Evolutionary conservation across 1,140 invertebrate species (phyloP).

Genomic region (Parasteatoda tepidariorum): DNA sequence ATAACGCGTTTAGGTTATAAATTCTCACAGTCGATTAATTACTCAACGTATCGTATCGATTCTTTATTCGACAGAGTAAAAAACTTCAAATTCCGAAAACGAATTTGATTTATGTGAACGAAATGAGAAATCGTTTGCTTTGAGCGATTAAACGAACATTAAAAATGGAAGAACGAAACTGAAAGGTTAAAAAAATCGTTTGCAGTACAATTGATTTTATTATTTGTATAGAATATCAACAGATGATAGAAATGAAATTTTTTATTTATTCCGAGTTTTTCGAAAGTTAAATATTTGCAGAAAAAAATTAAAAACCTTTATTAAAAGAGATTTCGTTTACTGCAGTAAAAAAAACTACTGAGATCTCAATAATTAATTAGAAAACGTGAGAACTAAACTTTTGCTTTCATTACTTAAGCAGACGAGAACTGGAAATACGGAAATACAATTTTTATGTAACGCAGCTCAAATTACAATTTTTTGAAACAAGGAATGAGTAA

Average conservation of each 20-base stretch:
- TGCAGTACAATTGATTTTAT: constrained; percentile 6
- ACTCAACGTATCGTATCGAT: constrained; percentile 23
- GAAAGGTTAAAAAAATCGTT: not conserved
- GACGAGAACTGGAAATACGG: no score
- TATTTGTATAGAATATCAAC: not conserved
- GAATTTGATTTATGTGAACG: constrained; percentile 49
- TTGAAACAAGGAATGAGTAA: no score
- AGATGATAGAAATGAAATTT: not conserved
- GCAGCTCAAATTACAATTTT: no score
- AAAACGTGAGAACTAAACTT: no score
- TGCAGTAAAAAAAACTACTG: not conserved
- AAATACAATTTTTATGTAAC: no score
- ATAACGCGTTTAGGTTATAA: constrained; percentile 8
- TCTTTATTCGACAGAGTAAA: constrained; percentile 20
- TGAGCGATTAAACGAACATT: constrained; percentile 11
- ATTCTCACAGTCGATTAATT: constrained; percentile 47
- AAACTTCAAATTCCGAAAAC: constrained; percentile 25
- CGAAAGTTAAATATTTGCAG: not conserved
- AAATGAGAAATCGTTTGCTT: constrained; percentile 49
- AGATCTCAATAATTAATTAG: not conserved
- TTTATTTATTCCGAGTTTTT: not conserved
- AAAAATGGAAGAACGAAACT: not conserved
- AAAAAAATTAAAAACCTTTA: not conserved
- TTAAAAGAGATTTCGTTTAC: not conserved
- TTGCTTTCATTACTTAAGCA: no score